Base-by-base conservation (phyloP, 2,888 invertebrate genomes). In the Lathronympha strigana region DNA sequence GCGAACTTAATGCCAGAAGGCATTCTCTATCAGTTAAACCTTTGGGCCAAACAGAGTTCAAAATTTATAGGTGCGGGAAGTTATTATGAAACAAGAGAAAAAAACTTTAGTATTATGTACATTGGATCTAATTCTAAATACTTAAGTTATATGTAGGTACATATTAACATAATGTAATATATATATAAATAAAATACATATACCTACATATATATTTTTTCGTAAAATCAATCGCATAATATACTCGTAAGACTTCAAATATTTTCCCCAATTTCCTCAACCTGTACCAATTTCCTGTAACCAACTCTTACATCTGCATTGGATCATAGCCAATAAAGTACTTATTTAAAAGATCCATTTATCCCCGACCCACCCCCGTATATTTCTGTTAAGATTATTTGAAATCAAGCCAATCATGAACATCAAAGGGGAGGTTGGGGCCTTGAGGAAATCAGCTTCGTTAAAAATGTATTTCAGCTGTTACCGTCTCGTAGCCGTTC, bases 341-440 rank as follows among this genome's bases (percentile, higher is more conserved):
- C 67, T 55, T 66, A 54, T 72, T 73, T 71, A 69, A 67, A 68
- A 66, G 68, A 62, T 62, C 50, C 54, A 50, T 62, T 61, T 57
- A 55, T 31, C 54, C 50, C 69, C 70, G 67, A 70, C 71, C 70
- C 69, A 68, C 71, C 71, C 75, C 73, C 75, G 76, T 75, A 76
- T 77, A 77, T 79, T 75, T 76, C 76, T 76, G 71, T 73, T 79
- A 80, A 80, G 77, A 81, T 83, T 81, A 77, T 76, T 73, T 76
- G 73, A 78, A 82, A 84, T 82, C 80, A 84, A 83, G 79, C 77
- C 80, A 83, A 86, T 86, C 80, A 80, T 82, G 76, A 61, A 76
- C 74, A 77, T 81, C 79, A 82, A 81, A 78, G 77, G 61, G 51
- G 66, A 77, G 78, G 60, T 47, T 57, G 68, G 72, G 68, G 76